Evolutionary conservation across 2,113 vertebrate species (phyloP), one percentile per base, ranked within the genome.

Genomic region (Carlito syrichta): DNA sequence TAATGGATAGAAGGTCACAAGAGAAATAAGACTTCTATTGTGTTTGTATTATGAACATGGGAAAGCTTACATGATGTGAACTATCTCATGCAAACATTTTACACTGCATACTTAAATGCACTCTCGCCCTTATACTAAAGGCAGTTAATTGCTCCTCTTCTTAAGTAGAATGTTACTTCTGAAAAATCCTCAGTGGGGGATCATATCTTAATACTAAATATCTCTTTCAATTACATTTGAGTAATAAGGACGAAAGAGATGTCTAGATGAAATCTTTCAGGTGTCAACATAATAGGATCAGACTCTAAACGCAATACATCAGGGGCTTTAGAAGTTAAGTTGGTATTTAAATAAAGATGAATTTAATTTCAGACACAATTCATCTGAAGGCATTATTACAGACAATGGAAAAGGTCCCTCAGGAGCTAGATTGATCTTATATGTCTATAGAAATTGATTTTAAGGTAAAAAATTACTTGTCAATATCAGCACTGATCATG

Each of bases 61-160:
- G 96, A 97, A 98, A 97, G 86, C 83, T 96, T 96, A 97, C 84
- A 96, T 2, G 14, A 98, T 95, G 92, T 87, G 96, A 98, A 98
- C 89, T 96, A 97, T 91, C 83, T 98, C 98, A 98, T 98, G 98
- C 98, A 98, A 16, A 73, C 92, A 83, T 97, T 97, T 98, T 96
- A 97, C 54, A 95, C 89, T 93, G 97, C 97, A 97, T 97, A 97
- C 98, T 97, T 97, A 82, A 90, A 97, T 98, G 95, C 76, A 91
- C 82, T 97, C 97, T 68, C 45, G 87, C 97, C 95, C 94, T 98
- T 98, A 96, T 89, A 96, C 11, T 0, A 97, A 98, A 98, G 96
- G 96, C 97, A 95, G 85, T 91, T 87, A 96, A 95, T 96, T 97
- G 92, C 91, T 85, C 66, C 96, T 98, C 54, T 97, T 98, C 95